Evolutionary conservation across 2,888 invertebrate genomes (phyloP).

Genomic region (Athrips mouffetella): DNA sequence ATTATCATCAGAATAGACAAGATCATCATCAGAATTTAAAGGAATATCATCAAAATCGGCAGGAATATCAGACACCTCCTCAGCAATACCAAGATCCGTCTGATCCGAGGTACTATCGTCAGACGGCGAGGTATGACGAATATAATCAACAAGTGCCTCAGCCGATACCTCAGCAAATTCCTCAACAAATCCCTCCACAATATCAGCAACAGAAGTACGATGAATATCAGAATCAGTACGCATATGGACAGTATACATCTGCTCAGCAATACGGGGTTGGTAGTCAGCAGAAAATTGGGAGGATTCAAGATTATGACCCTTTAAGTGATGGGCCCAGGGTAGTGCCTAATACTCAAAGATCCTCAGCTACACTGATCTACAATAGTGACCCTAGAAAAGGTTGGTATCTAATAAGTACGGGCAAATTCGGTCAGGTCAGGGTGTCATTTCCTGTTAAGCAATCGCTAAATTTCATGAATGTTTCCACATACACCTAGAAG

Average conservation of each 20-base stretch:
- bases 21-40: constrained; percentile 21
- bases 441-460: too few relatives aligned
- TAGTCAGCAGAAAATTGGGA: constrained; percentile 78
- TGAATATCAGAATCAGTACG: constrained; percentile 39
- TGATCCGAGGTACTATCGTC: constrained; percentile 17
- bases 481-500: too few relatives aligned
- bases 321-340: constrained; percentile 83
- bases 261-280: constrained; percentile 41
- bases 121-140: constrained; percentile 32
- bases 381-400: constrained; percentile 69
- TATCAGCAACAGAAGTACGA: constrained; percentile 22
- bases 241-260: constrained; percentile 35
- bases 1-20: constrained; percentile 21
- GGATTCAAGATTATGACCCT: constrained; percentile 90
- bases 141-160: constrained; percentile 29
- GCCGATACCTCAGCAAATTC: constrained; percentile 20
- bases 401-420: too few relatives aligned
- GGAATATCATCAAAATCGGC: constrained; percentile 21
- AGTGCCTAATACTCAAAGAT: constrained; percentile 85
- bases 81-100: constrained; percentile 25
- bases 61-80: constrained; percentile 27
- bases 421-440: too few relatives aligned
- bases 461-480: too few relatives aligned
- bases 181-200: constrained; percentile 20
- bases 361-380: constrained; percentile 91